Conservation (phyloP, 2,797 vertebrate genomes). For the Tapirus indicus region DNA sequence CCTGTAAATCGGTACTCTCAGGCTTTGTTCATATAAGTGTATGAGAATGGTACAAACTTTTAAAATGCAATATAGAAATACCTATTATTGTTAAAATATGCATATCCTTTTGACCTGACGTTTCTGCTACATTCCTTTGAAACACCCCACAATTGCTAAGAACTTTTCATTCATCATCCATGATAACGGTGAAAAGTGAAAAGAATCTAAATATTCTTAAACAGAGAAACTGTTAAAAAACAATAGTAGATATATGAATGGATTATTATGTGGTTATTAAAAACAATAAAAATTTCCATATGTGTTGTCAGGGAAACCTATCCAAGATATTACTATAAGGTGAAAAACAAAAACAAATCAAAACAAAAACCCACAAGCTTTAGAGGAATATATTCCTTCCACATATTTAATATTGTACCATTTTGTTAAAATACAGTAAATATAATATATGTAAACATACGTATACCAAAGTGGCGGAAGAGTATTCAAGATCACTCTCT, state of each 20-base stretch:
- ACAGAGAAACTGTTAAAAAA: neutral
- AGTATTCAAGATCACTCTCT: neutral
- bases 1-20: neutral
- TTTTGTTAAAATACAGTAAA: neutral
- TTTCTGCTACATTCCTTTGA: neutral
- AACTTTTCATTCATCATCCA: neutral
- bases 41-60: neutral
- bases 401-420: neutral
- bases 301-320: neutral
- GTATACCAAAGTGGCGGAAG: neutral
- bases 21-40: neutral
- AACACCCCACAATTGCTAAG: neutral
- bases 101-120: neutral
- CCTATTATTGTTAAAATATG: neutral
- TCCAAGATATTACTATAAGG: neutral
- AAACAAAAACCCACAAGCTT: neutral
- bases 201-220: neutral
- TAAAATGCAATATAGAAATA: neutral
- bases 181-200: neutral
- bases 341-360: neutral
- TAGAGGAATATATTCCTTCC: neutral
- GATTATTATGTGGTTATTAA: neutral
- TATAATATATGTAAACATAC: neutral
- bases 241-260: neutral
- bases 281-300: neutral